phyloP scores from a whole-genome alignment of 1,140 invertebrate species.

The Drosophila albomicans region DNA sequence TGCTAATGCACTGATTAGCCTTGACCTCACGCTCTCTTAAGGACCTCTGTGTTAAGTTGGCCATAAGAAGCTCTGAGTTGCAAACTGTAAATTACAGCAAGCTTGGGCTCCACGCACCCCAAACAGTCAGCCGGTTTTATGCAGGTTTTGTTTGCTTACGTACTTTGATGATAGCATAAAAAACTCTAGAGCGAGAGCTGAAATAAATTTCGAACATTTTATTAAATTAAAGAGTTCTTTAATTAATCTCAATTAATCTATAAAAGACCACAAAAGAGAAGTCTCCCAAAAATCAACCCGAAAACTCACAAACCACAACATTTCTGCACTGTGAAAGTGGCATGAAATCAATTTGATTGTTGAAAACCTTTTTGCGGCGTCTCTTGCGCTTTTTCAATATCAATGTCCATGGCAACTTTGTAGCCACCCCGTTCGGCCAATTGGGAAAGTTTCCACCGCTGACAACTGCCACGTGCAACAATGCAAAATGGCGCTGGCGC shows the following conservation, averaged over 20 bases:
- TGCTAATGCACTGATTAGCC: constrained; percentile 46
- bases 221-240: constrained; percentile 2
- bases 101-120: background rate
- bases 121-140: background rate
- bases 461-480: constrained; percentile 67
- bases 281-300: background rate
- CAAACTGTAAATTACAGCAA: background rate
- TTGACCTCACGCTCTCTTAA: constrained; percentile 3
- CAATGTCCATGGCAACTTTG: constrained; percentile 1
- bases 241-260: constrained; percentile 1
- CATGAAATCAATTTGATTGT: constrained; percentile 23
- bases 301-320: background rate
- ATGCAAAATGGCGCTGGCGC: constrained; percentile 74
- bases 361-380: background rate
- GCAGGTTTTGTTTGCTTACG: background rate
- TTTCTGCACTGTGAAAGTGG: constrained; percentile 7
- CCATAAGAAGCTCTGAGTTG: constrained; percentile 2
- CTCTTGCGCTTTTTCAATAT: constrained; percentile 6
- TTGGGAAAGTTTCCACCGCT: constrained; percentile 38
- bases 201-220: background rate
- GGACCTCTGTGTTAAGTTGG: background rate
- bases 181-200: background rate
- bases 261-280: background rate
- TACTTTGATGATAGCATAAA: background rate
- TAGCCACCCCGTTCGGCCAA: constrained; percentile 17